Conservation (phyloP, 2,113 vertebrate species). For the Rhinolophus ferrumequinum region DNA sequence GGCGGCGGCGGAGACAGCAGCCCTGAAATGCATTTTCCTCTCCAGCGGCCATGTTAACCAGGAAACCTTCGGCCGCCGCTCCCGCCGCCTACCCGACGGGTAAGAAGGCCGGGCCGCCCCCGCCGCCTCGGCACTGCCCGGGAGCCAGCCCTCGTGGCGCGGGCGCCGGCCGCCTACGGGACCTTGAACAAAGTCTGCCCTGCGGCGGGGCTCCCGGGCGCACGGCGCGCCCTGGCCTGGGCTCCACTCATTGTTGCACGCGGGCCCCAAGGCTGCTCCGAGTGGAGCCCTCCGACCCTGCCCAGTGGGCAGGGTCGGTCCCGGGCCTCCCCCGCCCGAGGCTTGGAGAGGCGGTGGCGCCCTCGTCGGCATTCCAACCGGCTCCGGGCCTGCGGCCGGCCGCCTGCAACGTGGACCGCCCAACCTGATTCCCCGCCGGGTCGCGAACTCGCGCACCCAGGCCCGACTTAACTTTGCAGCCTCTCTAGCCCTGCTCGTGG, state of each 20-base stretch:
- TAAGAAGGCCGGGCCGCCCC: constrained; percentile 82
- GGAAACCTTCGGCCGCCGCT: constrained; percentile 91
- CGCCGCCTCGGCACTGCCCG: neutral
- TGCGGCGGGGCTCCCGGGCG: neutral
- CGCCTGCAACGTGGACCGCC: constrained; percentile 30
- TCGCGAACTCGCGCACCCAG: constrained; percentile 72
- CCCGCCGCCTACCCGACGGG: constrained; percentile 89
- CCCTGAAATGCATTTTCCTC: constrained; percentile 83
- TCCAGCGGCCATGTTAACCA: constrained; percentile 98
- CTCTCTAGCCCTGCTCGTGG: constrained; percentile 47
- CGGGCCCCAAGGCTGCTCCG: neutral
- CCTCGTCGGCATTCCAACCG: neutral
- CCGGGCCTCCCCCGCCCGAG: neutral
- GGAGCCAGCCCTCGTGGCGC: neutral
- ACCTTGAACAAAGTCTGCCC: constrained; percentile 52
- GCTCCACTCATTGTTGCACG: constrained; percentile 50
- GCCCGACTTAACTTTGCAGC: constrained; percentile 74
- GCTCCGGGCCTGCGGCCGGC: neutral
- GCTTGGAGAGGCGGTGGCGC: neutral
- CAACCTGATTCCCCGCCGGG: constrained; percentile 6
- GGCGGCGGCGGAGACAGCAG: constrained; percentile 78
- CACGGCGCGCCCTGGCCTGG: constrained; percentile 32
- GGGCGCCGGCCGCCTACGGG: neutral
- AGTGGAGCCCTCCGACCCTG: neutral
- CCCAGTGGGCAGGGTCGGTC: neutral